Conservation (phyloP, 53 echinoderm and acorn worm genomes). For the Patiria pectinifera region DNA sequence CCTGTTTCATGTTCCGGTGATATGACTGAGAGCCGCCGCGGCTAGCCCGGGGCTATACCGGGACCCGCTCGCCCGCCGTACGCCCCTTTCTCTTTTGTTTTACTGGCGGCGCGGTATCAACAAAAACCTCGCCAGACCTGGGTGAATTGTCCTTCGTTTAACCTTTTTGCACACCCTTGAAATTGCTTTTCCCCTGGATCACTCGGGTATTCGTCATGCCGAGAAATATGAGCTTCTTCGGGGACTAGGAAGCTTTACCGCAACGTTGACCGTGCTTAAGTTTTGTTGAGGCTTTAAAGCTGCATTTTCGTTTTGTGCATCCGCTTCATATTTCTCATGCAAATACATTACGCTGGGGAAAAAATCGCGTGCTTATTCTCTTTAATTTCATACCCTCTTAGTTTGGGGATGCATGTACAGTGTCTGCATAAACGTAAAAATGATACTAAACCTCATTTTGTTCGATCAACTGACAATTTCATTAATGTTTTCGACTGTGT, state of each 20-base stretch:
- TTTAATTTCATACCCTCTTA: no score
- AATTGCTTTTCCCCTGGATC: constrained; percentile 55
- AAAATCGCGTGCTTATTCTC: no score
- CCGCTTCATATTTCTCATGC: no score
- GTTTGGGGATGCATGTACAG: no score
- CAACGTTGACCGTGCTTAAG: neutral
- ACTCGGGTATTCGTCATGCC: neutral
- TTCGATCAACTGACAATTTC: no score
- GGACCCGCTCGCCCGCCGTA: constrained; percentile 16
- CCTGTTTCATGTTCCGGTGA: constrained; percentile 38
- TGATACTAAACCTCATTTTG: no score
- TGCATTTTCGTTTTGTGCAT: neutral
- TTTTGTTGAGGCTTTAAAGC: neutral
- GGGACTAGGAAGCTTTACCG: constrained; percentile 16
- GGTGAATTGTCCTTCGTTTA: constrained; percentile 61
- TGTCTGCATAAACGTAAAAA: no score
- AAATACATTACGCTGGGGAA: no score
- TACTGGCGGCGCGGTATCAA: constrained; percentile 11
- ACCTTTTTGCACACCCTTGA: constrained; percentile 69
- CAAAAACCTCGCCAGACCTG: neutral
- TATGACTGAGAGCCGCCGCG: constrained; percentile 22
- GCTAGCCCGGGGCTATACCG: neutral
- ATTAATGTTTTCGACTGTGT: no score
- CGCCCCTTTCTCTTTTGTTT: constrained; percentile 20
- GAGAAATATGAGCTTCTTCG: constrained; percentile 32